These are phyloP conservation scores for Penaeus japonicus DNA, from an alignment of 1,140 invertebrate genomes.

Conservation along the genomic window DNA sequence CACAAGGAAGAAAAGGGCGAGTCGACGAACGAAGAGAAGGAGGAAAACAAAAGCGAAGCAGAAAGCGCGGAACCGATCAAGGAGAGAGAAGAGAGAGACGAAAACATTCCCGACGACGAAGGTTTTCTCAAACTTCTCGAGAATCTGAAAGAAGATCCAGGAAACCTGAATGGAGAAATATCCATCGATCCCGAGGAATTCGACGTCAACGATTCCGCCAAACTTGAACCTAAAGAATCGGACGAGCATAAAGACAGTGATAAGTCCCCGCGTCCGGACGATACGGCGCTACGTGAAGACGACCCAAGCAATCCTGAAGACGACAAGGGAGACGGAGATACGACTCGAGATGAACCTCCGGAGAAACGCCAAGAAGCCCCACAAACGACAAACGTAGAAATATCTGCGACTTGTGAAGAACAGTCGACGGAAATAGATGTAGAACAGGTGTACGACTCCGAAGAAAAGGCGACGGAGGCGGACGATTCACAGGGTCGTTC, in stretches of 20 bases:
- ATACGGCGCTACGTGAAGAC: neutral
- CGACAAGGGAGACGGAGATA: neutral
- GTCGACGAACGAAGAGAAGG: neutral
- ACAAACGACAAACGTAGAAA: too few species aligned
- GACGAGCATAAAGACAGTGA: neutral
- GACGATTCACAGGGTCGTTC: too few species aligned
- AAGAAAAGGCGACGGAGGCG: too few species aligned
- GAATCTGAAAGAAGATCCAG: constrained; percentile 19
- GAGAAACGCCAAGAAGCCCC: too few species aligned
- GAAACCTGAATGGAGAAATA: neutral
- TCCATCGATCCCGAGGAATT: neutral
- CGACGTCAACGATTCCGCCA: neutral
- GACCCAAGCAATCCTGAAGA: neutral
- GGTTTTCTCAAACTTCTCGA: constrained; percentile 32
- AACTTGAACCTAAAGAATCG: neutral
- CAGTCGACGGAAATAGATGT: too few species aligned
- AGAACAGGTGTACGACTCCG: too few species aligned
- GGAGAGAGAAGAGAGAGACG: neutral
- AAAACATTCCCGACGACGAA: constrained; percentile 3
- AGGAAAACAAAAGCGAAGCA: neutral
- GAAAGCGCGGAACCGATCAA: neutral
- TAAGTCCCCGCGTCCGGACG: neutral
- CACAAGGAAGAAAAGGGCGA: neutral
- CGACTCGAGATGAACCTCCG: neutral
- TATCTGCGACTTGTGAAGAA: too few species aligned